Evolutionary conservation across 64 coral and sea anemone genomes (phyloP), one percentile per base, ranked within the genome.

Genomic region (Montipora sp.): DNA sequence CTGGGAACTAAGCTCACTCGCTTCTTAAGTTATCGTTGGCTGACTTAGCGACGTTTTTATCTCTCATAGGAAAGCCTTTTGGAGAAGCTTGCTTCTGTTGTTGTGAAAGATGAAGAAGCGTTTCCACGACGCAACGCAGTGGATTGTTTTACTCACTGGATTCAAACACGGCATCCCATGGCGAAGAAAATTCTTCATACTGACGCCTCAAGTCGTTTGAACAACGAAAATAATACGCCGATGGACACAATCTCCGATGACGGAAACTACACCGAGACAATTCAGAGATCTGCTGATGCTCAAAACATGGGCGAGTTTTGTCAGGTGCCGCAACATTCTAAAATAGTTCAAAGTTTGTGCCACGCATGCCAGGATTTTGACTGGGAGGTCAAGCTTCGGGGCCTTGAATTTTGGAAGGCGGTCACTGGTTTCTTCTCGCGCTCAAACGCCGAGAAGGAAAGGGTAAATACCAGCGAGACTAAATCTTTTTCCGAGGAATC

Each of bases 321-420:
- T 10, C 44, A 51, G 66, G 61, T 18, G 20, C n/a, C 47, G 16
- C 4, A 85, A 48, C 20, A 65, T 71, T 3, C 61, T 1, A 48
- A 59, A 43, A 19, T 6, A 24, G 19, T 46, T 8, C 82, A 0
- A 85, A 85, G 82, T 4, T 19, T 94, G 16, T 90, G 73, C 68
- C 80, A 15, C 48, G 89, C 92, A 5, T 88, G 87, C 80, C 80
- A 94, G 77, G 95, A 98, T 59, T 94, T 98, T 90, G 95, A 98
- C 61, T 98, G 95, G 95, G 95, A 98, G 77, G 95, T 98, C 1
- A 98, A 98, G 82, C 23, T 94, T 11, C 95, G 93, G n/a, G 92
- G 50, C 8, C 60, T 98, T 87, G 75, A 91, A 67, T 84, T 98
- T 43, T 78, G 92, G 77, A 67, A 94, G 22, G 84, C 84, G n/a